Percentiles rank a stretch among this genome's conserved stretches.
Evolutionary conservation across 2,797 vertebrate species (phyloP).

Genomic region (Astyanax mexicanus): DNA sequence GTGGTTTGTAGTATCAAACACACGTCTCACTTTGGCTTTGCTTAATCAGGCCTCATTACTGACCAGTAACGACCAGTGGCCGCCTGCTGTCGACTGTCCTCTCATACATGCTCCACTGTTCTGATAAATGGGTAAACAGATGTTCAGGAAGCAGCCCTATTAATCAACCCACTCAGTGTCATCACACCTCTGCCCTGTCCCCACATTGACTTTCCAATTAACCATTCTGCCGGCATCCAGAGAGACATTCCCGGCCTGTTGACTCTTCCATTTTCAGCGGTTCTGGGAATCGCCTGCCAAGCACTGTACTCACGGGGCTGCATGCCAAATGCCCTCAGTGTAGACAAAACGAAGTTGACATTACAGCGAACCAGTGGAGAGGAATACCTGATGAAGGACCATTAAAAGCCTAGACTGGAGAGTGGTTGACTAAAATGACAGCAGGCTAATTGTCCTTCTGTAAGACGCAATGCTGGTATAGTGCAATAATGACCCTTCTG

Average conservation of each 20-base stretch:
- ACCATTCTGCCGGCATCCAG: background rate
- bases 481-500: too few relatives aligned
- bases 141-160: constrained; percentile 74
- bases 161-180: constrained; percentile 62
- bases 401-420: too few relatives aligned
- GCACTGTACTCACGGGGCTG: background rate
- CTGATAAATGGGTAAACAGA: constrained; percentile 70
- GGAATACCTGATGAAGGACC: too few relatives aligned
- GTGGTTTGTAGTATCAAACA: too few relatives aligned
- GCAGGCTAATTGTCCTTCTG: too few relatives aligned
- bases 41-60: background rate
- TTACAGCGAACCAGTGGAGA: constrained; percentile 19
- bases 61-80: too few relatives aligned
- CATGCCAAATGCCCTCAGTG: constrained; percentile 35
- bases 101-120: constrained; percentile 36
- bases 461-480: too few relatives aligned
- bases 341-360: constrained; percentile 26
- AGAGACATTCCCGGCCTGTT: background rate
- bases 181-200: background rate
- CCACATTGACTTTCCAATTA: constrained; percentile 30
- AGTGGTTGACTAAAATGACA: too few relatives aligned
- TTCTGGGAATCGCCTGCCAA: constrained; percentile 20
- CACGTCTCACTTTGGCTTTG: too few relatives aligned
- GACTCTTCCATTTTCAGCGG: constrained; percentile 15
- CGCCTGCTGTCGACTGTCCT: constrained; percentile 11